phyloP scores from a whole-genome alignment of 1,140 invertebrate genomes.

The Hyles euphorbiae region DNA sequence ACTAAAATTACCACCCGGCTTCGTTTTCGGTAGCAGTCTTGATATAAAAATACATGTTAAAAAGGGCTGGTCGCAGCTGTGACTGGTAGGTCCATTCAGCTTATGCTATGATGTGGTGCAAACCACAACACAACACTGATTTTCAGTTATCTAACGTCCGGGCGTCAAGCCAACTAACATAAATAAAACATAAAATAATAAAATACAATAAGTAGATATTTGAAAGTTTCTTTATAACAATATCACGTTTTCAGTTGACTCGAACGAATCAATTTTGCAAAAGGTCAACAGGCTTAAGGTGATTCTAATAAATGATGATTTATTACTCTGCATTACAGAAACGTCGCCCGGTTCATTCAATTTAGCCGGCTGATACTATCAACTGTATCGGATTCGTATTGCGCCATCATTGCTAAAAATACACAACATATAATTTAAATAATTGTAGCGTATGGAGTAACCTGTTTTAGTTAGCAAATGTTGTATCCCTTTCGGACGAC shows the following conservation, averaged over 20 bases:
- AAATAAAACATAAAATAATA: neutral
- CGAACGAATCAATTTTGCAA: constrained; percentile 25
- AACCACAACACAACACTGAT: too few species aligned
- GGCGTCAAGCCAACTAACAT: neutral
- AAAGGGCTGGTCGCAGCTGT: too few species aligned
- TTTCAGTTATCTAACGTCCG: too few species aligned
- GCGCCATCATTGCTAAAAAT: neutral
- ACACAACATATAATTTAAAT: too few species aligned
- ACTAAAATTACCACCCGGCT: too few species aligned
- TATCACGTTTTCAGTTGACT: constrained; percentile 13
- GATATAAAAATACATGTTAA: too few species aligned
- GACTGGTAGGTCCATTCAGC: too few species aligned
- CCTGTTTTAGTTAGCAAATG: too few species aligned
- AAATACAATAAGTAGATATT: neutral
- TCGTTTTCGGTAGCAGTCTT: too few species aligned
- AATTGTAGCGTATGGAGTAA: too few species aligned
- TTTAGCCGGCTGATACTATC: constrained; percentile 27
- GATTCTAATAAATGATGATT: constrained; percentile 42
- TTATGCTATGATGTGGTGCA: too few species aligned
- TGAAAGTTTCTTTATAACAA: constrained; percentile 1
- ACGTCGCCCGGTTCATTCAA: constrained; percentile 25
- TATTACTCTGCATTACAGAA: constrained; percentile 32
- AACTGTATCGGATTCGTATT: constrained; percentile 11
- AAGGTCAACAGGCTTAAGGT: constrained; percentile 28
- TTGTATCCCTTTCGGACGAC: too few species aligned